Percentiles rank a stretch among this genome's conserved stretches.
phyloP scores from a whole-genome alignment of 2,797 vertebrate genomes.

The Leptodon cayanensis region DNA sequence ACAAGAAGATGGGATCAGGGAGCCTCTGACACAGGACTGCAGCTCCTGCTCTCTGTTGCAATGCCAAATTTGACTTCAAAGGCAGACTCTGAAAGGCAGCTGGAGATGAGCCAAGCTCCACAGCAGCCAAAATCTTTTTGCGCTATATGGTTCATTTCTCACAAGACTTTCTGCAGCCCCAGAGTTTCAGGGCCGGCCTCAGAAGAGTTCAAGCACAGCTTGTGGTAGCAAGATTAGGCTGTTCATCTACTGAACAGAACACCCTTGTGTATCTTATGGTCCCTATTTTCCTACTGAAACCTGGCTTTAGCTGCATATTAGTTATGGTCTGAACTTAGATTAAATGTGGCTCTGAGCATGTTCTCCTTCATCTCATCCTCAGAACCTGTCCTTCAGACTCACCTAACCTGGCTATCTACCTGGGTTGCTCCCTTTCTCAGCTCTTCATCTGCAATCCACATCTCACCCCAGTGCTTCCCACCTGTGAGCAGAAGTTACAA shows the following conservation, averaged over 20 bases:
- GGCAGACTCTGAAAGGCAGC: background rate
- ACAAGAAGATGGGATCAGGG: background rate
- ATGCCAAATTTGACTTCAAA: background rate
- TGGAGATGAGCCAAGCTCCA: background rate
- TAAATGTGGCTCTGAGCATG: background rate
- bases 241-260: background rate
- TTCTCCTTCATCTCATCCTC: background rate
- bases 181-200: background rate
- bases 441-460: background rate
- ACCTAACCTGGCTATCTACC: background rate
- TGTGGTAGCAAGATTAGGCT: background rate
- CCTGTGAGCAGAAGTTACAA: background rate
- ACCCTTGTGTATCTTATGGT: background rate
- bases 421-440: background rate
- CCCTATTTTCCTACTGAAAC: background rate
- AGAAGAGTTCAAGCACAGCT: background rate
- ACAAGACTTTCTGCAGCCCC: background rate
- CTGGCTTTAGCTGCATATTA: background rate
- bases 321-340: background rate
- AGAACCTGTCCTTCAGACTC: background rate
- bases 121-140: background rate
- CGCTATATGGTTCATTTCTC: background rate
- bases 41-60: background rate
- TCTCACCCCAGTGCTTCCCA: background rate
- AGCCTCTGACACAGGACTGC: background rate